These are phyloP conservation scores for Hartigia nigra DNA, from an alignment of 2,888 invertebrate genomes.

Conservation along the genomic window DNA sequence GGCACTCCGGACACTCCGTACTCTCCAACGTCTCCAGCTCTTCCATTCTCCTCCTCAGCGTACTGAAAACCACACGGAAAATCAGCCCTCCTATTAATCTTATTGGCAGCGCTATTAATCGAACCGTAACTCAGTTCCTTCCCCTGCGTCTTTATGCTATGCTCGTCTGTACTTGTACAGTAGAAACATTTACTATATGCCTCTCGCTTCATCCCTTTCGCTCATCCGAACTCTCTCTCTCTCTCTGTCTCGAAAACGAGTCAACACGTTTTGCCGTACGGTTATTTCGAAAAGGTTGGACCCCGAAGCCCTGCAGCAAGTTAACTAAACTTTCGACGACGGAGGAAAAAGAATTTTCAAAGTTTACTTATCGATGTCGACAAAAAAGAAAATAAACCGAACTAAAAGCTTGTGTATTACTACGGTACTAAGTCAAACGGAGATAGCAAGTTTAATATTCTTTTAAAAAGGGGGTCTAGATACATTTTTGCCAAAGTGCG, in stretches of 20 bases:
- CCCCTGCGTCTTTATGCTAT: not conserved
- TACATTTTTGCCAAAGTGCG: not conserved
- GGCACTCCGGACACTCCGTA: conserved; percentile 79
- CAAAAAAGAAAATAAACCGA: not conserved
- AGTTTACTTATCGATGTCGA: not conserved
- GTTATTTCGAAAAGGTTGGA: not conserved
- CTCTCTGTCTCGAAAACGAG: no score
- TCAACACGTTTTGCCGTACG: not conserved
- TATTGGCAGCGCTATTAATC: conserved; percentile 66
- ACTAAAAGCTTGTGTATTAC: not conserved
- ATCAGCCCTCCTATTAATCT: conserved; percentile 63
- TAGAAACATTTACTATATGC: not conserved
- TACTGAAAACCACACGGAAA: conserved; percentile 68
- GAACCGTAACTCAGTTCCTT: conserved; percentile 67
- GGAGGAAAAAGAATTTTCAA: not conserved
- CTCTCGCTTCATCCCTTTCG: not conserved
- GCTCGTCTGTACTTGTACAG: not conserved
- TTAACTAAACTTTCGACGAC: not conserved
- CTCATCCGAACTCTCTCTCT: not conserved
- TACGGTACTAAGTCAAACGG: not conserved
- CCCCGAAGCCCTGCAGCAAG: not conserved
- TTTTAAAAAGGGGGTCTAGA: not conserved
- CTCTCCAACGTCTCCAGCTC: conserved; percentile 77
- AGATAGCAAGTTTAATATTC: not conserved
- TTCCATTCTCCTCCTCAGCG: conserved; percentile 73